Percentiles rank a stretch among this genome's conserved stretches.
These are phyloP conservation scores for Calephelis virginiensis DNA, from an alignment of 1,140 invertebrate genomes.

Conservation along the genomic window DNA sequence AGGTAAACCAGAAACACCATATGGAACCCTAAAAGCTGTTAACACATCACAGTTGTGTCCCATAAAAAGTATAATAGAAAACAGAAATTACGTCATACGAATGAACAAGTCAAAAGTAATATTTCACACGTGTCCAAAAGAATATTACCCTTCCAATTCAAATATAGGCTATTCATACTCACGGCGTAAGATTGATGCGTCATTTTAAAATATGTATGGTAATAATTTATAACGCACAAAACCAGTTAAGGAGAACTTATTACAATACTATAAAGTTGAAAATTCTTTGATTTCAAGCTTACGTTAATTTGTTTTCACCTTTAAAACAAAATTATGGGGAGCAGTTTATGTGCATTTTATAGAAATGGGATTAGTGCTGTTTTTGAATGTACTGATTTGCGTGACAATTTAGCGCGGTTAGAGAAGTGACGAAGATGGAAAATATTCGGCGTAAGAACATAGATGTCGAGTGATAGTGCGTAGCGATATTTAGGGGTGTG, in stretches of 20 bases:
- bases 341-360: slow-evolving; percentile 20
- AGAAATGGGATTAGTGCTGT: neutral
- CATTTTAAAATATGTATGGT: slow-evolving; percentile 54
- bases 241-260: slow-evolving; percentile 8
- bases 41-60: slow-evolving; percentile 23
- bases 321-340: slow-evolving; percentile 12
- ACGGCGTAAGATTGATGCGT: slow-evolving; percentile 50
- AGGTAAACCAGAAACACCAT: neutral
- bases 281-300: neutral
- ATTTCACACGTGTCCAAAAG: slow-evolving; percentile 50
- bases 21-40: slow-evolving; percentile 9
- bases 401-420: slow-evolving; percentile 25
- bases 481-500: slow-evolving; percentile 38
- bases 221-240: slow-evolving; percentile 42
- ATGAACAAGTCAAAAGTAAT: slow-evolving; percentile 21
- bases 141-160: slow-evolving; percentile 57
- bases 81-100: slow-evolving; percentile 34
- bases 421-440: slow-evolving; percentile 57
- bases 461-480: slow-evolving; percentile 57
- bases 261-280: slow-evolving; percentile 15
- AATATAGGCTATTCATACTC: slow-evolving; percentile 55
- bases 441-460: slow-evolving; percentile 60
- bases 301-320: slow-evolving; percentile 18
- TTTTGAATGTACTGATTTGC: slow-evolving; percentile 7
- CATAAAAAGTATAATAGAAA: slow-evolving; percentile 29